These are phyloP conservation scores for Scopus umbretta DNA, from an alignment of 2,113 vertebrate species.

Conservation along the genomic window DNA sequence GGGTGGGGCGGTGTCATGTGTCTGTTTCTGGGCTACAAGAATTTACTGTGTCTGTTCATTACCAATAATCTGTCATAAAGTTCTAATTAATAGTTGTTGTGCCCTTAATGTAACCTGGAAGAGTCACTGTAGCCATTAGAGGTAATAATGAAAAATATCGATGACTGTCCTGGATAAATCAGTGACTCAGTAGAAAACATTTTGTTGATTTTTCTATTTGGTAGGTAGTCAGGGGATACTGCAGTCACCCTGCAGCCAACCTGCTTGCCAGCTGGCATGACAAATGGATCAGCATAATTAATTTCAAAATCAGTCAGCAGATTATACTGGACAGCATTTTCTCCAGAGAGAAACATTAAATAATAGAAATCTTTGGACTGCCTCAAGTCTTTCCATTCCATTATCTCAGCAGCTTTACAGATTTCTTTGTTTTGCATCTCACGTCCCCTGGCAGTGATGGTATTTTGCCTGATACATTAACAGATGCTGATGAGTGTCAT, in stretches of 20 bases:
- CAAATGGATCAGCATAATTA: constrained; percentile 14
- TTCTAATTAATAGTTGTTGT: background rate
- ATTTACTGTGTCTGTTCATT: background rate
- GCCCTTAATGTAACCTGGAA: background rate
- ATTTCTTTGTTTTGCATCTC: background rate
- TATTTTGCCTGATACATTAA: background rate
- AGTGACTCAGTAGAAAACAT: background rate
- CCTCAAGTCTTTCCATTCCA: background rate
- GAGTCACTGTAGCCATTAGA: background rate
- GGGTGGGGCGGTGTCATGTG: background rate
- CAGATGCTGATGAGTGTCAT: background rate
- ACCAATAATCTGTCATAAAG: background rate
- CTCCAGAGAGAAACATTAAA: background rate
- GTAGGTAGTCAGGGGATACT: constrained; percentile 50
- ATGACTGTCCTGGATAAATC: background rate
- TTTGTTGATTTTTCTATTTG: constrained; percentile 43
- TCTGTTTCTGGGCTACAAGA: background rate
- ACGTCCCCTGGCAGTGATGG: background rate
- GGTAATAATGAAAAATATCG: background rate
- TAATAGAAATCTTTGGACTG: background rate
- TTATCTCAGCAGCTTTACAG: background rate
- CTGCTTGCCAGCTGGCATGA: constrained; percentile 28
- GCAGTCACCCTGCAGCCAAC: background rate
- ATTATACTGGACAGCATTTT: background rate
- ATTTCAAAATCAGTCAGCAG: constrained; percentile 25